Evolutionary conservation across 2,113 vertebrate genomes (phyloP).

Genomic region (Dipodomys ordii): DNA sequence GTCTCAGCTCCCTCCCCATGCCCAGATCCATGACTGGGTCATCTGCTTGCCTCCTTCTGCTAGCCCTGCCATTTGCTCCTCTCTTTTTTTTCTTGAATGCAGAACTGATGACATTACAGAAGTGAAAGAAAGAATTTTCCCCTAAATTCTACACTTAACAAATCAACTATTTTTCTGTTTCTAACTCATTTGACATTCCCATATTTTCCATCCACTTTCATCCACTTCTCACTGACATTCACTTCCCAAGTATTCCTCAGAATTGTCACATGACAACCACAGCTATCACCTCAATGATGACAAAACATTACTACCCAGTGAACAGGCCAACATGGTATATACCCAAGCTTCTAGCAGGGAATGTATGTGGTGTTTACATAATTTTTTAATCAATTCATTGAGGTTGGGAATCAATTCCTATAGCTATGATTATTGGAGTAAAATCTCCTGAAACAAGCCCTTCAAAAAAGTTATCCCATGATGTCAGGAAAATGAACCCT

Average conservation of each 20-base stretch:
- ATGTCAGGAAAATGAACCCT: too few relatives aligned
- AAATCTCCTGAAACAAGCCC: background rate
- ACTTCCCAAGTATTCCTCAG: background rate
- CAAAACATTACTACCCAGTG: too few relatives aligned
- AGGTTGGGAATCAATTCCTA: background rate
- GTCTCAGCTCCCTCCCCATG: too few relatives aligned
- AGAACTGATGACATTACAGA: background rate
- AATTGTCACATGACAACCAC: rapidly evolving
- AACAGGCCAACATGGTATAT: background rate
- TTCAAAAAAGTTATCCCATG: background rate
- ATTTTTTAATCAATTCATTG: background rate
- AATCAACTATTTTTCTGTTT: background rate
- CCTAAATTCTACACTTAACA: background rate
- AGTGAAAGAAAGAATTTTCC: background rate
- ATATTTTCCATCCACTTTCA: background rate
- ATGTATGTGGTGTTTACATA: background rate
- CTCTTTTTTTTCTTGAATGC: background rate
- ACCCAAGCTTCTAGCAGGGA: background rate
- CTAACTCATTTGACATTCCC: background rate
- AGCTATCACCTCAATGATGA: background rate
- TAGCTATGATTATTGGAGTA: background rate
- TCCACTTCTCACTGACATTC: background rate
- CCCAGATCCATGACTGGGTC: rapidly evolving
- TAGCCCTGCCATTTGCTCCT: background rate
- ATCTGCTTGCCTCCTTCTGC: too few relatives aligned